Conservation (phyloP, 2,888 invertebrate species). For the Hydroisotoma schaefferi region DNA sequence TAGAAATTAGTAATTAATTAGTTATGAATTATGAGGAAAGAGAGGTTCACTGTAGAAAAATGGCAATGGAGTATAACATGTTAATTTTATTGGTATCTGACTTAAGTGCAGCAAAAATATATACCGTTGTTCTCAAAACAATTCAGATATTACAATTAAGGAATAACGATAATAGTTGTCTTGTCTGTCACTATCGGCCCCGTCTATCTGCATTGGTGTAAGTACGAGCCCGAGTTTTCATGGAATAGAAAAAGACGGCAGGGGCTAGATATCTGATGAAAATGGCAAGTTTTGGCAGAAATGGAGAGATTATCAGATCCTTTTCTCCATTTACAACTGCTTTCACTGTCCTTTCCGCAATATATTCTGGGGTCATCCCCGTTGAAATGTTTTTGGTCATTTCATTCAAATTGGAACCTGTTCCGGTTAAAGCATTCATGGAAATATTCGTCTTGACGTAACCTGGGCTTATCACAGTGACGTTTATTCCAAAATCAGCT, state of each 20-base stretch:
- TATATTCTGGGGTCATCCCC: slow-evolving; percentile 72
- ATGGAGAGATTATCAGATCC: slow-evolving; percentile 71
- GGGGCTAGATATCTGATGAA: slow-evolving; percentile 62
- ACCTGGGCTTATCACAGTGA: slow-evolving; percentile 84
- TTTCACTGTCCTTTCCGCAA: slow-evolving; percentile 68
- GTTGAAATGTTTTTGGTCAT: slow-evolving; percentile 76
- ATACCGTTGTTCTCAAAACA: too few relatives aligned
- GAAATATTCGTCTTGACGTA: slow-evolving; percentile 90
- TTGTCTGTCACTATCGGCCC: background rate
- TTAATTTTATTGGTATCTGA: too few relatives aligned
- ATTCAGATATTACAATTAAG: too few relatives aligned
- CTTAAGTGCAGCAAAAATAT: too few relatives aligned
- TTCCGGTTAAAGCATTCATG: slow-evolving; percentile 78
- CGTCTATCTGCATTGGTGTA: too few relatives aligned
- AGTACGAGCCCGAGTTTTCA: slow-evolving; percentile 19
- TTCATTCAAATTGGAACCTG: slow-evolving; percentile 72
- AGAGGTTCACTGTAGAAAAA: too few relatives aligned
- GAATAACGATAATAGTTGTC: background rate
- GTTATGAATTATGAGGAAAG: too few relatives aligned
- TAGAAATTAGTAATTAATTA: too few relatives aligned
- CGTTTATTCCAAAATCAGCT: slow-evolving; percentile 67
- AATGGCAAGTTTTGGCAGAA: slow-evolving; percentile 66
- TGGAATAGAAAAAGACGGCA: slow-evolving; percentile 15
- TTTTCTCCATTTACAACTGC: slow-evolving; percentile 67
- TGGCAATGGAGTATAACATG: too few relatives aligned